phyloP scores from a whole-genome alignment of 2,797 vertebrate genomes.

The Alauda arvensis region DNA sequence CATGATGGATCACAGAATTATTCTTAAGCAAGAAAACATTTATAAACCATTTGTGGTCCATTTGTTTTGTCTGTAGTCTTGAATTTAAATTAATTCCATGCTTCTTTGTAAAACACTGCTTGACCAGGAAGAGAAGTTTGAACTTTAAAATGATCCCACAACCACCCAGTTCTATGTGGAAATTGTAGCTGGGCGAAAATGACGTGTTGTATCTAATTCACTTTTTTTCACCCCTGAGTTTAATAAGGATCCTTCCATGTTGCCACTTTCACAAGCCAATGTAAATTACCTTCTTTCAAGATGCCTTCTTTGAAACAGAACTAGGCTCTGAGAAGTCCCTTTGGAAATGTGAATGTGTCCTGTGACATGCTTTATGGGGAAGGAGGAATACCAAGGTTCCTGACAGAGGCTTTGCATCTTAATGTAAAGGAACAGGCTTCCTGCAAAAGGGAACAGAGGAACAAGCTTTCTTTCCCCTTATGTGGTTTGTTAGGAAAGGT shows the following conservation, averaged over 20 bases:
- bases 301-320: slow-evolving; percentile 8
- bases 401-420: neutral
- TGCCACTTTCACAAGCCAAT: neutral
- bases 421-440: neutral
- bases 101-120: neutral
- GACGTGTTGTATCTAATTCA: neutral
- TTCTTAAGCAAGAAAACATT: slow-evolving; percentile 24
- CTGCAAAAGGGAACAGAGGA: neutral
- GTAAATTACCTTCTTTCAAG: neutral
- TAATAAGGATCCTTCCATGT: neutral
- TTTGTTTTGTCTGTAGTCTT: slow-evolving; percentile 11
- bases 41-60: neutral
- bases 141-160: neutral
- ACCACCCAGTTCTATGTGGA: neutral
- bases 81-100: slow-evolving; percentile 20
- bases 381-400: neutral
- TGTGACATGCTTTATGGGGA: neutral
- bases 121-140: neutral
- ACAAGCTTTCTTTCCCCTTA: neutral
- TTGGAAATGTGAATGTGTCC: slow-evolving; percentile 26
- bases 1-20: slow-evolving; percentile 1
- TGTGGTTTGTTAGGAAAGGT: slow-evolving; percentile 2
- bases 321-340: neutral
- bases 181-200: neutral
- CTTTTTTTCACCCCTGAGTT: neutral